Evolutionary conservation across 1,140 invertebrate genomes (phyloP).

Genomic region (Pissodes strobi): DNA sequence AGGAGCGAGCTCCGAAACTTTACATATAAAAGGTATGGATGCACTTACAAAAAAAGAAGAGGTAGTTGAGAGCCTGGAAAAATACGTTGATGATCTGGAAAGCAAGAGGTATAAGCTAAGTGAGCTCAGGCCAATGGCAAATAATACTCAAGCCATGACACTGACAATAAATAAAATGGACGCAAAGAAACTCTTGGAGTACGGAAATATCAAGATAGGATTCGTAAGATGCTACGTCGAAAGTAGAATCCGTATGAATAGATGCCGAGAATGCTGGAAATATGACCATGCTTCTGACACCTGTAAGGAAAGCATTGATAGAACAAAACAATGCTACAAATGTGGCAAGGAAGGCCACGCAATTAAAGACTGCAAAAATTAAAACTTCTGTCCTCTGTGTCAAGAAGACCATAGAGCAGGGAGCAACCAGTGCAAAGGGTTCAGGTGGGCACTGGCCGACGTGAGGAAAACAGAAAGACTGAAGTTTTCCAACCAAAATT

Average conservation of each 20-base stretch:
- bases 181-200: not conserved
- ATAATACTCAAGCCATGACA: constrained; percentile 16
- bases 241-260: constrained; percentile 10
- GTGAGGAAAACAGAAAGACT: too few species aligned
- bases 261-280: constrained; percentile 10
- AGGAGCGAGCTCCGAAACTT: not conserved
- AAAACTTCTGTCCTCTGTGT: too few species aligned
- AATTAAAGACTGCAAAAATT: too few species aligned
- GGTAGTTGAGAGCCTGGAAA: constrained; percentile 10
- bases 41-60: constrained; percentile 17
- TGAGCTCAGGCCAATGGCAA: too few species aligned
- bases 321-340: too few species aligned
- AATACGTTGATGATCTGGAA: not conserved
- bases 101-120: not conserved
- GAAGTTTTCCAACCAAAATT: too few species aligned
- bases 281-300: not conserved
- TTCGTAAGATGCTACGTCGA: constrained; percentile 17
- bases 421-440: too few species aligned
- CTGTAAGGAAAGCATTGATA: too few species aligned
- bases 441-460: too few species aligned
- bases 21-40: constrained; percentile 18
- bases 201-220: constrained; percentile 15
- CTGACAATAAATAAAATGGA: not conserved
- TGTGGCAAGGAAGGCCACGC: too few species aligned
- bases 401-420: too few species aligned